Evolutionary conservation across 2,797 vertebrate genomes (phyloP).

Genomic region (Peromyscus melanophrys): DNA sequence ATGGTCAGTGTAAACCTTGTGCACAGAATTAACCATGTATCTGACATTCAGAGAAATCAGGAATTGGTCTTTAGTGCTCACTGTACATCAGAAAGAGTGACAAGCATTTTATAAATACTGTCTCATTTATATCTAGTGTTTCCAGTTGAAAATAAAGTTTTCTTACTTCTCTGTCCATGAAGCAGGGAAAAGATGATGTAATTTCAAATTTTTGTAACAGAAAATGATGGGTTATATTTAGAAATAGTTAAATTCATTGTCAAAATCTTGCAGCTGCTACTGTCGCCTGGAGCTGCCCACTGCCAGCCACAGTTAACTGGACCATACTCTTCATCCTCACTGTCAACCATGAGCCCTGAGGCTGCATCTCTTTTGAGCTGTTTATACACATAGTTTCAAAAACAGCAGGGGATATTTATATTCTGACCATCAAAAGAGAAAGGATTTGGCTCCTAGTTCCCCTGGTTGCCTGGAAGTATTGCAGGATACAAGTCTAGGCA

Average conservation of each 20-base stretch:
- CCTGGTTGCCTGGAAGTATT: background rate
- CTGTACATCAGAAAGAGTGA: background rate
- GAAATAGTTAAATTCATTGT: slow-evolving; percentile 46
- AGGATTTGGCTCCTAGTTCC: background rate
- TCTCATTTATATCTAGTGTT: background rate
- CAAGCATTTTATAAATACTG: slow-evolving; percentile 22
- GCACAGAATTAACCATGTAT: background rate
- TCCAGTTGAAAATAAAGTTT: background rate
- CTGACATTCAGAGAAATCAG: background rate
- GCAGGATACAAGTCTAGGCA: background rate
- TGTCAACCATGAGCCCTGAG: background rate
- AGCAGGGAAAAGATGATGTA: background rate
- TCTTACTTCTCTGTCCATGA: background rate
- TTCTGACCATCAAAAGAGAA: background rate
- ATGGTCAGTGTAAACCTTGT: background rate
- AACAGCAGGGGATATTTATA: background rate
- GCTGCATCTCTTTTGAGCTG: background rate
- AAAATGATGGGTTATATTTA: slow-evolving; percentile 10
- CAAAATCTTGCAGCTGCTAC: background rate
- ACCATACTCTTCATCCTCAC: background rate
- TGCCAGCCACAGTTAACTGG: background rate
- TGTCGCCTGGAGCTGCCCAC: background rate
- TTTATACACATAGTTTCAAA: background rate
- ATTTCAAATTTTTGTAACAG: background rate
- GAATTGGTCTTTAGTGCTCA: background rate